Evolutionary conservation across 2,797 vertebrate species (phyloP).

Genomic region (Scarus forsteni): DNA sequence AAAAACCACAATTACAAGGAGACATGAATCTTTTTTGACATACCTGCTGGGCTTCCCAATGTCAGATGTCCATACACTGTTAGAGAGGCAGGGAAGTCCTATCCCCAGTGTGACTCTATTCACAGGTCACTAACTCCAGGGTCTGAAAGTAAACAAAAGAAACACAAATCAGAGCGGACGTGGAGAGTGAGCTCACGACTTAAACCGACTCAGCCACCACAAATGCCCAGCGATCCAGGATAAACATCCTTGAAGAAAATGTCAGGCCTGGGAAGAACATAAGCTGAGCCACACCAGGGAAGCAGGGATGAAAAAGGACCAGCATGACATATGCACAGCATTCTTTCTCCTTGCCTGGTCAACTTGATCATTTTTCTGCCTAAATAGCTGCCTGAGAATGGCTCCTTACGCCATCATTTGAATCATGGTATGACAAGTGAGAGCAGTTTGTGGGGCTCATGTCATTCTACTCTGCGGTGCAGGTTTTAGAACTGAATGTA

Average conservation of each 20-base stretch:
- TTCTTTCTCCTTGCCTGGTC: constrained; percentile 47
- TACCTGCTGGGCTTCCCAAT: constrained; percentile 69
- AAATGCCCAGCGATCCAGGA: constrained; percentile 70
- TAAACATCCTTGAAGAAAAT: constrained; percentile 71
- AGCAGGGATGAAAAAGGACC: constrained; percentile 32
- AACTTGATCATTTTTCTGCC: constrained; percentile 72
- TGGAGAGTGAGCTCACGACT: constrained; percentile 53
- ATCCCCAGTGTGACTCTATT: constrained; percentile 45
- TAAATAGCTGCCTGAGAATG: constrained; percentile 63
- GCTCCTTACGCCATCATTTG: constrained; percentile 72
- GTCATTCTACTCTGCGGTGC: constrained; percentile 8
- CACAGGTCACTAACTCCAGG: constrained; percentile 69
- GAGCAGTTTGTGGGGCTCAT: constrained; percentile 17
- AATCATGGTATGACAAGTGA: constrained; percentile 58
- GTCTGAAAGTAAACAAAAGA: constrained; percentile 69
- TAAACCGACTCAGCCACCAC: constrained; percentile 46
- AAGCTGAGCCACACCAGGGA: constrained; percentile 32
- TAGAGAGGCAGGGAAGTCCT: constrained; percentile 44
- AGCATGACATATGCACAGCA: constrained; percentile 52
- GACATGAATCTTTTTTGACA: constrained; percentile 29
- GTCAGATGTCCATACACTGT: constrained; percentile 59
- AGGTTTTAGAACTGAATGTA: constrained; percentile 8
- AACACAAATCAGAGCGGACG: constrained; percentile 69
- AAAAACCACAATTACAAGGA: constrained; percentile 11
- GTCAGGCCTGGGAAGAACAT: constrained; percentile 59